Conservation (phyloP, 2,888 invertebrate species). For the Drosophila gaucha region DNA sequence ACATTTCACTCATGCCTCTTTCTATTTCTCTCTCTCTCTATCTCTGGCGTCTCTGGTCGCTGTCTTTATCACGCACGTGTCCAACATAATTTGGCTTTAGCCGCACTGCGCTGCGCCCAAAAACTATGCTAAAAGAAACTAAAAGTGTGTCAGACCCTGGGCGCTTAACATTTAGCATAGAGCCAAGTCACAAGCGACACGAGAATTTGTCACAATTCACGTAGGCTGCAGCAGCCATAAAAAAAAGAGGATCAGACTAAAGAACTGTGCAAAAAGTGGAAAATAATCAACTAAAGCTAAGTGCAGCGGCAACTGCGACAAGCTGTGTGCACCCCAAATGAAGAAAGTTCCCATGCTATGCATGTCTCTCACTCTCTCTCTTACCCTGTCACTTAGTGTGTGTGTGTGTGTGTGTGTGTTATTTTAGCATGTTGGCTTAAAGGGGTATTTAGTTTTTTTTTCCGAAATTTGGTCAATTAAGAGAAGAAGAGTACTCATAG, state of each 20-base stretch:
- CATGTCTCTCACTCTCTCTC: not conserved
- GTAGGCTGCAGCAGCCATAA: constrained; percentile 53
- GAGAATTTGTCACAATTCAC: constrained; percentile 70
- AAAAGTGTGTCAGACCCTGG: constrained; percentile 60
- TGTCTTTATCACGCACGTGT: constrained; percentile 53
- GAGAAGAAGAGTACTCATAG: not conserved
- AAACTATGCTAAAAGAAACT: constrained; percentile 45
- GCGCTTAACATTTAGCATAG: constrained; percentile 46
- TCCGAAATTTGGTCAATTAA: not conserved
- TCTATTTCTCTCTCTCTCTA: not conserved
- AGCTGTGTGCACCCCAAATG: constrained; percentile 63
- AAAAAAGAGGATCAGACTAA: constrained; percentile 12
- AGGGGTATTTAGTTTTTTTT: not conserved
- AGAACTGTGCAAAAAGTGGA: constrained; percentile 28
- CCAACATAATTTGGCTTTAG: constrained; percentile 72
- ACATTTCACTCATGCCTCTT: constrained; percentile 22
- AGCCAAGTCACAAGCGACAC: constrained; percentile 17
- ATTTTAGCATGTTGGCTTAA: not conserved
- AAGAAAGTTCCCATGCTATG: constrained; percentile 61
- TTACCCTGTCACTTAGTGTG: not conserved
- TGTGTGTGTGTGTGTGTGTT: not conserved
- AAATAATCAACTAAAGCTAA: constrained; percentile 72
- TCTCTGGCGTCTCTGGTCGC: constrained; percentile 21
- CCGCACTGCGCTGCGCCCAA: constrained; percentile 54
- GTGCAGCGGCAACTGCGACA: constrained; percentile 67